A percentile compares a stretch with the other conserved stretches of the same genome.
Conservation (phyloP, 2,113 vertebrate species). For the Turdus rufiventris region DNA sequence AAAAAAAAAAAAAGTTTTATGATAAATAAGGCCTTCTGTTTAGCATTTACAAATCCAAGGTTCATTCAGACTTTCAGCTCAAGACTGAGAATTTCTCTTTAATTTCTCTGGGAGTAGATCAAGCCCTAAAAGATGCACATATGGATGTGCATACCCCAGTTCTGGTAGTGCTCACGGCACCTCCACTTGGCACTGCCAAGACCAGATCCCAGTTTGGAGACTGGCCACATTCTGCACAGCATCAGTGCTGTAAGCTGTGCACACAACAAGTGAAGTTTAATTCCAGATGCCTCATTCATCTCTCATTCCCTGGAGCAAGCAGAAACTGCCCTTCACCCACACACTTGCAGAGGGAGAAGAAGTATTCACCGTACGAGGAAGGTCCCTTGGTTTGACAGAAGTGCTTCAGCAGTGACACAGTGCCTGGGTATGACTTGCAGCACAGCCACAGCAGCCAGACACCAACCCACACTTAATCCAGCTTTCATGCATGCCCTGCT, state of each 20-base stretch:
- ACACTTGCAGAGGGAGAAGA: background rate
- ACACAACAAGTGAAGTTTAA: background rate
- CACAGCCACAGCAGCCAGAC: rapidly evolving
- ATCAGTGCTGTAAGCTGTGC: background rate
- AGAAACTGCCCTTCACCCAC: background rate
- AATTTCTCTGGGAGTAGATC: background rate
- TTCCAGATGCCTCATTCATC: background rate
- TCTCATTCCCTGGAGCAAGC: background rate
- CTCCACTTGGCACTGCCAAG: rapidly evolving
- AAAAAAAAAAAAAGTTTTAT: background rate
- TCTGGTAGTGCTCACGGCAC: rapidly evolving
- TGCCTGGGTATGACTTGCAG: background rate
- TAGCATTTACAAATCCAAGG: background rate
- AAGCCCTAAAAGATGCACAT: rapidly evolving
- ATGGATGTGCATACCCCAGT: background rate
- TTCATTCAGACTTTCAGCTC: background rate
- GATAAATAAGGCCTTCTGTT: background rate
- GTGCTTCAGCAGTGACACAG: background rate
- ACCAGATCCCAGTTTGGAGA: background rate
- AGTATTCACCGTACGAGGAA: rapidly evolving
- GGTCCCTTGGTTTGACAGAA: background rate
- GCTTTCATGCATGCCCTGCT: rapidly evolving
- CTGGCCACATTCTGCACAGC: background rate
- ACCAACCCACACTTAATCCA: background rate
- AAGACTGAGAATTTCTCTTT: background rate